Base-by-base conservation (phyloP, 2,888 invertebrate genomes). In the Incurvaria masculella region DNA sequence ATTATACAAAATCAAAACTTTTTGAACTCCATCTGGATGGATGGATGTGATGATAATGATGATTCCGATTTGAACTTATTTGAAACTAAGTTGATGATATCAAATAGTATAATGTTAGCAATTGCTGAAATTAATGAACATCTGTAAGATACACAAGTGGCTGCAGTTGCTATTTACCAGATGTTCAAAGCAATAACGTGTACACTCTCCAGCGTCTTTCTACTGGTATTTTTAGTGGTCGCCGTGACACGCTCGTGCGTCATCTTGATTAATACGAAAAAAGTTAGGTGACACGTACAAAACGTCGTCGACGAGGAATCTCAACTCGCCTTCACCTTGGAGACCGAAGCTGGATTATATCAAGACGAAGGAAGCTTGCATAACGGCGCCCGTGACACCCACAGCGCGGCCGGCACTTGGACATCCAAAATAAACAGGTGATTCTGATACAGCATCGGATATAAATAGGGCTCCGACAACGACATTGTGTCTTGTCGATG, bases 281-380 rank as follows among this genome's bases (percentile, higher is more conserved):
- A 61, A 55, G 61, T 61, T 63, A 4, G 33, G 33, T 64, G 68
- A 68, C 68, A 65, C 61, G 61, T 67, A 4, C 33, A 69, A 64
- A 64, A 62, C 56, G 54, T 54, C 53, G 56, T 59, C 61, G 56
- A 60, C 53, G 56, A 59, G 62, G 56, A 60, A 59, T 59, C 58
- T 56, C 55, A n/a, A n/a, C 11, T 69, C 64, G 70, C 76, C 78
- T 75, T 76, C 73, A 75, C 78, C 78, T 76, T 76, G 72, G 59
- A 61, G 53, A 14, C 57, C 60, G 51, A 59, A 58, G 61, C 68
- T 75, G 75, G 61, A 63, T 72, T 64, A 63, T 69, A 66, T 72
- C 74, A 69, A 59, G 56, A 56, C 54, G 56, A 56, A 55, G 21
- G 16, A 57, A 60, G 62, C 60, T 61, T 61, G 62, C 66, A 68